Percentiles rank a stretch among this genome's conserved stretches.
phyloP scores from a whole-genome alignment of 2,888 invertebrate species.

The Brachylomia viminalis region DNA sequence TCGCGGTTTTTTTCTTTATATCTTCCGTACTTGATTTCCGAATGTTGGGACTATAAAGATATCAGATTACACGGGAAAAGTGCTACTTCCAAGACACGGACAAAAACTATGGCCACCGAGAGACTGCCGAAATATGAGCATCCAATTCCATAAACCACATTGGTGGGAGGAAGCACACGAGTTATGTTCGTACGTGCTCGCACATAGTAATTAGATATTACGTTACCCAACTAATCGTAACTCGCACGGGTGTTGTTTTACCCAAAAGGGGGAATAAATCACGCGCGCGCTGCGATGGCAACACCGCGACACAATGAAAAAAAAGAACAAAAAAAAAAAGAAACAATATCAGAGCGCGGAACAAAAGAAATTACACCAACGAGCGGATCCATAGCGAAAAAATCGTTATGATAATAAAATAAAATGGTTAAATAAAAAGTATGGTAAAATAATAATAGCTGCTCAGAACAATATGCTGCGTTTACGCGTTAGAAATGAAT shows the following conservation, averaged over 20 bases:
- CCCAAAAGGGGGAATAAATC: conserved; percentile 89
- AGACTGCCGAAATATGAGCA: conserved; percentile 90
- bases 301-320: conserved; percentile 85
- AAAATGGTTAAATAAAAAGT: conserved; percentile 87
- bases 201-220: conserved; percentile 91
- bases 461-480: conserved; percentile 85
- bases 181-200: conserved; percentile 89
- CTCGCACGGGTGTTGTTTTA: conserved; percentile 90
- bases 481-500: conserved; percentile 84
- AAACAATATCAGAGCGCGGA: conserved; percentile 88
- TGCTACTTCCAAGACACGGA: conserved; percentile 81
- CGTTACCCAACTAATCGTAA: conserved; percentile 88
- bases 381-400: conserved; percentile 87
- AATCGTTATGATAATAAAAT: conserved; percentile 89
- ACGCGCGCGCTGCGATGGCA: conserved; percentile 81
- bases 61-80: conserved; percentile 83
- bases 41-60: conserved; percentile 79
- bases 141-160: conserved; percentile 90
- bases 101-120: conserved; percentile 85
- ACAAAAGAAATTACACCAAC: conserved; percentile 89
- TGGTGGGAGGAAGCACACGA: conserved; percentile 87
- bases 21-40: conserved; percentile 70
- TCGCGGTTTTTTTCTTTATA: conserved; percentile 71
- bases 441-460: conserved; percentile 87
- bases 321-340: conserved; percentile 82